Percentiles rank a stretch among this genome's conserved stretches.
These are phyloP conservation scores for Thomomys bottae DNA, from an alignment of 2,113 vertebrate species.

Conservation along the genomic window DNA sequence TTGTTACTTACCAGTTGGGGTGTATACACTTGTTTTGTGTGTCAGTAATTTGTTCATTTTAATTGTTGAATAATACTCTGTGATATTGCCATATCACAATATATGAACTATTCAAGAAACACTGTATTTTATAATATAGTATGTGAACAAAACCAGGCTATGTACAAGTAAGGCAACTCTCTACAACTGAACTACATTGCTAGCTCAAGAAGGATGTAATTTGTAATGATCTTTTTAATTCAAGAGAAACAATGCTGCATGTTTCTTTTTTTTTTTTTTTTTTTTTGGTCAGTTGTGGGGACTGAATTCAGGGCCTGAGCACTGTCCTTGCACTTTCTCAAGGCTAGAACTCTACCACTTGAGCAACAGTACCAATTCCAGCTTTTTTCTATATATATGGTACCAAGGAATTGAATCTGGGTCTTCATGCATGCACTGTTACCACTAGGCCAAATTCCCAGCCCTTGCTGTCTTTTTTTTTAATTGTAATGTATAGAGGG, in stretches of 20 bases:
- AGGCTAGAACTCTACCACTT: too few species aligned
- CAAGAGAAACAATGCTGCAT: background rate
- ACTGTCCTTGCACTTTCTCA: too few species aligned
- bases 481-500: too few species aligned
- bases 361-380: too few species aligned
- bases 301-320: too few species aligned
- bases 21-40: background rate
- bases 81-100: background rate
- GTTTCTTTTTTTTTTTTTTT: background rate
- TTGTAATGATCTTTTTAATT: background rate
- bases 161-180: background rate
- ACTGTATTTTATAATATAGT: background rate
- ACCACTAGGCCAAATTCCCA: too few species aligned
- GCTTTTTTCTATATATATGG: too few species aligned
- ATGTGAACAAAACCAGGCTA: background rate
- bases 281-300: too few species aligned
- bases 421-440: too few species aligned
- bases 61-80: background rate
- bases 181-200: background rate
- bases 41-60: conserved; percentile 4
- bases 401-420: too few species aligned
- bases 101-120: conserved; percentile 23
- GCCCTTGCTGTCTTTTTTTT: too few species aligned
- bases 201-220: too few species aligned
- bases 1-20: background rate